Evolutionary conservation across 2,888 invertebrate species (phyloP), one percentile per base, ranked within the genome.

Genomic region (Tanytarsus gracilentus): DNA sequence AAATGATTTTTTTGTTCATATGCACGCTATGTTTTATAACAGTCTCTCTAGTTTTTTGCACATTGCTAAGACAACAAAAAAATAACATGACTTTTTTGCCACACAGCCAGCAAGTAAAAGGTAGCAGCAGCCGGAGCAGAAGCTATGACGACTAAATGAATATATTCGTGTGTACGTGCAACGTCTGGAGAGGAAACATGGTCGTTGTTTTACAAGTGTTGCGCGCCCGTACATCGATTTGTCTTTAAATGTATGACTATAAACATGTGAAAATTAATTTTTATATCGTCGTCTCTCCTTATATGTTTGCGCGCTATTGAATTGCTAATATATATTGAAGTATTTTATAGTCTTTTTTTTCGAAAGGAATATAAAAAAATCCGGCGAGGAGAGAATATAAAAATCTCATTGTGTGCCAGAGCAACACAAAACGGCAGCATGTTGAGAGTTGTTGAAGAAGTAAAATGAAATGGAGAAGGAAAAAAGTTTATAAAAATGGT

Each of bases 181-280:
- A 29, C 11, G 44, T 25, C 26, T 40, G 30, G 25, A 44, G 39
- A 53, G 33, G 36, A 56, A 39, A 56, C 40, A 56, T 56, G 40
- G 27, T 25, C 25, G 40, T 56, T 39, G 36, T 27, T 56, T 27
- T 56, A 56, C 40, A 56, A 39, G 40, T 56, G 40, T 36, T 39
- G 36, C 27, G 44, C 44, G 44, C 40, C 23, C 27, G 25, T 56
- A 56, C 40, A 56, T 56, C 27, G 36, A 56, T 56, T 39, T 56
- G 40, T 36, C 36, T 56, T 27, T 56, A 56, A 39, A 56, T 56
- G 40, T 36, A 56, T 56, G 40, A 39, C 36, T 56, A 56, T 56
- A 56, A 39, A 40, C 40, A 56, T 56, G 40, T 56, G 40, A 39
- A 39, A 39, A 56, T 56, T 56, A 56, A 39, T 39, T 56, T 39